phyloP scores from a whole-genome alignment of 2,888 invertebrate species.

The Nebria brevicollis region DNA sequence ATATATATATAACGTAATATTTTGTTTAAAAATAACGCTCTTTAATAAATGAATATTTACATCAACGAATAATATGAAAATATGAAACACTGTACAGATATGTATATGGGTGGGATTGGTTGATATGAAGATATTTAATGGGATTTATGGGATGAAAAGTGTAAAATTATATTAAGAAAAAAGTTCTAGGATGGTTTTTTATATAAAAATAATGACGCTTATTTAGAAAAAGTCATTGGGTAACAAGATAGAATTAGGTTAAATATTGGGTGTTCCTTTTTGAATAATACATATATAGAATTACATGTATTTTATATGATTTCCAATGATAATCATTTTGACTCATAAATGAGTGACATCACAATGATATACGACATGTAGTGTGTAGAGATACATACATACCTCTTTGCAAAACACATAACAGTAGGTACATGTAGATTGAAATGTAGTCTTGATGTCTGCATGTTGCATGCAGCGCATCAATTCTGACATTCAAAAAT shows the following conservation, averaged over 20 bases:
- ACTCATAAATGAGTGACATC: not conserved
- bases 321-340: not conserved
- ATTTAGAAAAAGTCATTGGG: constrained; percentile 41
- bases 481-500: not conserved
- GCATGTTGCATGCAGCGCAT: no score
- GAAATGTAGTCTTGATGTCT: no score
- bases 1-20: constrained; percentile 23
- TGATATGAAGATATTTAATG: constrained; percentile 39
- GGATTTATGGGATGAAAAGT: constrained; percentile 17
- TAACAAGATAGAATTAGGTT: constrained; percentile 16
- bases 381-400: no score
- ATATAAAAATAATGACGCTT: constrained; percentile 42
- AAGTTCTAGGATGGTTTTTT: constrained; percentile 27
- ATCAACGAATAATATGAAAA: constrained; percentile 8
- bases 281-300: not conserved
- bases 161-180: constrained; percentile 27
- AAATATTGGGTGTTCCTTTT: not conserved
- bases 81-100: constrained; percentile 46
- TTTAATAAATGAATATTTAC: constrained; percentile 16
- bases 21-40: constrained; percentile 26
- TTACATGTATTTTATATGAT: not conserved
- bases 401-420: no score
- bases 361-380: not conserved
- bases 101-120: constrained; percentile 41
- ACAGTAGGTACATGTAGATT: no score